Percentiles rank a stretch among this genome's conserved stretches.
These are phyloP conservation scores for Tridacna gigas DNA, from an alignment of 2,888 invertebrate genomes.

Conservation along the genomic window DNA sequence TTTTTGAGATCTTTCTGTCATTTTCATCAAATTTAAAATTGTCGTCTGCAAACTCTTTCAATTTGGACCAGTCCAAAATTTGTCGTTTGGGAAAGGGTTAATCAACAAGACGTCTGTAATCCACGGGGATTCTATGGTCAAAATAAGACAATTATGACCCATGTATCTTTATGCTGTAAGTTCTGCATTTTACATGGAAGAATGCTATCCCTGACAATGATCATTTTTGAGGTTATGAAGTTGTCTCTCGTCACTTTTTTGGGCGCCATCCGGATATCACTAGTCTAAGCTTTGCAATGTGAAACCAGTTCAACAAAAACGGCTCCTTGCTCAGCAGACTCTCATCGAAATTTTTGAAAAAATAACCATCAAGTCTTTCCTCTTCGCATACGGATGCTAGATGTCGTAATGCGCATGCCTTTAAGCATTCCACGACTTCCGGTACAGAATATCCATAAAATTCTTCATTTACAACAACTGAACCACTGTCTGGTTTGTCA, in stretches of 20 bases:
- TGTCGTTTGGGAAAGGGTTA: too few relatives aligned
- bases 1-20: neutral
- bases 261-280: conserved; percentile 58
- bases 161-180: too few relatives aligned
- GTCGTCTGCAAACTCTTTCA: too few relatives aligned
- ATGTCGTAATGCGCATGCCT: conserved; percentile 56
- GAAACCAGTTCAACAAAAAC: conserved; percentile 53
- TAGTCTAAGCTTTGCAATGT: conserved; percentile 53
- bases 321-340: conserved; percentile 51
- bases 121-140: too few relatives aligned
- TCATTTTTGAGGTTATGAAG: too few relatives aligned
- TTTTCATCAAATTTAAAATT: too few relatives aligned
- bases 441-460: conserved; percentile 49
- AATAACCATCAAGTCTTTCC: conserved; percentile 60
- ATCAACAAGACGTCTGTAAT: too few relatives aligned
- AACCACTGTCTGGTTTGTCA: neutral
- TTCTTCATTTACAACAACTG: neutral
- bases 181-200: too few relatives aligned
- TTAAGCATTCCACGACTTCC: conserved; percentile 56
- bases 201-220: too few relatives aligned
- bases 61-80: too few relatives aligned
- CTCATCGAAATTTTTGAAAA: conserved; percentile 48
- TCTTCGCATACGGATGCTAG: conserved; percentile 56
- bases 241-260: neutral
- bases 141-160: too few relatives aligned